Base-by-base conservation (phyloP, 92 coral and sea anemone genomes). In the Phenganax stokvisi region DNA sequence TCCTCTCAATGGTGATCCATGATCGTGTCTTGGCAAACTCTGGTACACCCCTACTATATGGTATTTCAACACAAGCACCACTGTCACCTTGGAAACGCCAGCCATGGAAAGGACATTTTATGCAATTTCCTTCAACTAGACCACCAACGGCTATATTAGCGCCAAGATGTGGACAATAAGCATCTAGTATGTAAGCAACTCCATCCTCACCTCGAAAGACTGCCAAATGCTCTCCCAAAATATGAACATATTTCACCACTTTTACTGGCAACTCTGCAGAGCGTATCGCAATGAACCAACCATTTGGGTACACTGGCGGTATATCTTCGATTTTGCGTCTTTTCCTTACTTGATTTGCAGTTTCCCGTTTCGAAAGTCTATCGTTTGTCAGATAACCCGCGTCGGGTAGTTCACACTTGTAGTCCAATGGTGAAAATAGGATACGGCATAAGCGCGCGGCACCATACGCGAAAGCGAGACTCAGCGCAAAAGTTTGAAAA, bases 121-220 rank as follows among this genome's bases (percentile, higher is more conserved):
- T 37, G 75, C 94, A 90, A 51, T 88, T 87, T 6, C 91, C 94
- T 31, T 73, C 82, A 28, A 94, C 97, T 65, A 81, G 92, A 2
- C 98, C 98, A 9, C 98, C 98, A 17, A 94, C 88, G 0, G 90
- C 98, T 51, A 94, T 83, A 78, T 94, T 94, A 10, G 98, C 98
- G 3, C 98, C 98, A 16, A 94, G 90, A 66, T 94, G 98, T 37
- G 98, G 98, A 54, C 98, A 94, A 69, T 94, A 94, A 0, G 98
- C 98, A 54, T 94, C 92, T 7, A 94, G 29, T 56, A 94, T 84
- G 57, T 73, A 80, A n/a, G 69, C 91, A 10, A 57, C 56, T 0
- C 97, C 97, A 81, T 94, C 97, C 76, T 90, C 90, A 9, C 98
- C 98, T 30, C 98, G 82, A 80, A 89, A 94, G 7, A 94, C 98